Conservation (phyloP, 2,113 vertebrate genomes). For the Ciconia boyciana region DNA sequence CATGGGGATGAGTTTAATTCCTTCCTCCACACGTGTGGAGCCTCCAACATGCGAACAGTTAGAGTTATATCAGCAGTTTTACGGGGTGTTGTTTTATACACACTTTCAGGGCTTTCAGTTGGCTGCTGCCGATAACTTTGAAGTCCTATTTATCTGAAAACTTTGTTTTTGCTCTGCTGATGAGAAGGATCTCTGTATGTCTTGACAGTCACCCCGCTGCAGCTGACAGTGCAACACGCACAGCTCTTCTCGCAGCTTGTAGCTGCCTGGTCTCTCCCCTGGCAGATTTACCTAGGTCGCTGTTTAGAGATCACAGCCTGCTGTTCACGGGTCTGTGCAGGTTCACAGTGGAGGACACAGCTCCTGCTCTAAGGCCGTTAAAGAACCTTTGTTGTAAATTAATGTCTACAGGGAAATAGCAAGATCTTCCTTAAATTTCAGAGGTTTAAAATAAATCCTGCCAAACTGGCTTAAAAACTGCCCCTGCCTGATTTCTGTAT, state of each 20-base stretch:
- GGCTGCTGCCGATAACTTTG: not conserved
- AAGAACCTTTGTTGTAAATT: not conserved
- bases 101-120: too few species aligned
- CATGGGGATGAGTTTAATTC: not conserved
- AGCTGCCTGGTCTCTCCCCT: not conserved
- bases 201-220: not conserved
- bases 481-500: not conserved
- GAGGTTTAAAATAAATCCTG: not conserved
- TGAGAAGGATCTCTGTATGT: too few species aligned
- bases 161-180: not conserved
- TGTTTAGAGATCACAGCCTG: not conserved
- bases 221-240: not conserved
- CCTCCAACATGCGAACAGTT: accelerated
- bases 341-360: accelerated
- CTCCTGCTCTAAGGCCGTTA: not conserved
- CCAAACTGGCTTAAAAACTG: not conserved
- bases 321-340: too few species aligned
- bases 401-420: accelerated
- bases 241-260: not conserved
- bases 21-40: accelerated
- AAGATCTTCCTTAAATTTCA: not conserved
- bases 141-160: accelerated
- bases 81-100: not conserved
- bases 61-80: not conserved
- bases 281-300: not conserved